A percentile compares a stretch with the other conserved stretches of the same genome.
These are phyloP conservation scores for Pelobates cultripes DNA, from an alignment of 2,797 vertebrate species.

Conservation along the genomic window DNA sequence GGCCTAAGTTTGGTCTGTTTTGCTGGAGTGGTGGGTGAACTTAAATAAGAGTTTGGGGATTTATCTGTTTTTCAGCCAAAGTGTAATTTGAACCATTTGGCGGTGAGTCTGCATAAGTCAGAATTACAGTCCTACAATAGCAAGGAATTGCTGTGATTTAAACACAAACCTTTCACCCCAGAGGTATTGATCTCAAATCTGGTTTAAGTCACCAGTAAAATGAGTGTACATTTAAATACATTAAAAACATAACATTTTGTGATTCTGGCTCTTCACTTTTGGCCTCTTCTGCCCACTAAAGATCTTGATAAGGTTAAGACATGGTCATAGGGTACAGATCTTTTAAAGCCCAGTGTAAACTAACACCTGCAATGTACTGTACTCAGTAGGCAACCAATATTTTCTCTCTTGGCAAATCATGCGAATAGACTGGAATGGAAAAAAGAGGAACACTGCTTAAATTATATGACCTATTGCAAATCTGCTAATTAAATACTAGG, in stretches of 20 bases:
- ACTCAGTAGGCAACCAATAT: background rate
- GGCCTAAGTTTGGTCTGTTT: slow-evolving; percentile 66
- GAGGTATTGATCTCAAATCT: slow-evolving; percentile 39
- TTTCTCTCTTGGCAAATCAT: background rate
- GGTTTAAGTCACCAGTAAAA: slow-evolving; percentile 38
- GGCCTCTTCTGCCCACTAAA: background rate
- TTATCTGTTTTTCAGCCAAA: slow-evolving; percentile 59
- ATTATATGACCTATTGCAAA: too few species aligned
- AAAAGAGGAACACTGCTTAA: too few species aligned
- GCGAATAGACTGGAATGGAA: background rate
- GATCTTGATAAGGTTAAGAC: background rate
- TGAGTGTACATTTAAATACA: slow-evolving; percentile 9
- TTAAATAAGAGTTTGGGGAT: slow-evolving; percentile 65
- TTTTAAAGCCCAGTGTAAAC: slow-evolving; percentile 13
- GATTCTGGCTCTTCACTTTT: slow-evolving; percentile 2
- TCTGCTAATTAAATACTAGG: too few species aligned
- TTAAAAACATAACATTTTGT: slow-evolving; percentile 7
- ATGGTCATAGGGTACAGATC: background rate
- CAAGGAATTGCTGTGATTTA: slow-evolving; percentile 47
- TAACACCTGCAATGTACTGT: background rate
- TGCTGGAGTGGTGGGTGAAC: slow-evolving; percentile 49
- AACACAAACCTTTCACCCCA: slow-evolving; percentile 52
- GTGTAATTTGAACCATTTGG: slow-evolving; percentile 58
- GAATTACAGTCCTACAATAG: slow-evolving; percentile 43
- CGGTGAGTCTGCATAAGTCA: slow-evolving; percentile 52